phyloP scores from a whole-genome alignment of 2,797 vertebrate species.

The Lithobates pipiens region DNA sequence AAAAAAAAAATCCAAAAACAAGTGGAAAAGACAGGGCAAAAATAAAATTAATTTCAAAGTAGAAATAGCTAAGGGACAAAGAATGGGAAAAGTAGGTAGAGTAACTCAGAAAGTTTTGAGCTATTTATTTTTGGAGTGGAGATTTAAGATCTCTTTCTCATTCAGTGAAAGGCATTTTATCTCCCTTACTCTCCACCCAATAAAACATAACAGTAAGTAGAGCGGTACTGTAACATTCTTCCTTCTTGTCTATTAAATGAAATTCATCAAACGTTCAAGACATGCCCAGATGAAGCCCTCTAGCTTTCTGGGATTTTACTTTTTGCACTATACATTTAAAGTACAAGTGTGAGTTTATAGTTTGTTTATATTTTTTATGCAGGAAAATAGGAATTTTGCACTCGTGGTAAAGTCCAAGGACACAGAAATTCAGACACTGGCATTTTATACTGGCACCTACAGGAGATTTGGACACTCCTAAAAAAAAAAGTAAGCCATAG shows the following conservation, averaged over 20 bases:
- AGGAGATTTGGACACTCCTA: no score
- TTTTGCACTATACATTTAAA: slow-evolving; percentile 3
- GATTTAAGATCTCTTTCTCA: slow-evolving; percentile 52
- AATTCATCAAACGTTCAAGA: slow-evolving; percentile 46
- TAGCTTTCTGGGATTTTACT: background rate
- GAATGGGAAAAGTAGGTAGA: slow-evolving; percentile 24
- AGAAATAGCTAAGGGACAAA: slow-evolving; percentile 50
- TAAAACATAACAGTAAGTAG: slow-evolving; percentile 57
- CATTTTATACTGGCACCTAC: background rate
- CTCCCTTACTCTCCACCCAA: slow-evolving; percentile 53
- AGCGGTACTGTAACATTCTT: slow-evolving; percentile 25
- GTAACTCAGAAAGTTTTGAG: slow-evolving; percentile 41
- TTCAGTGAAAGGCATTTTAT: slow-evolving; percentile 57
- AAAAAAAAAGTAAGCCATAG: no score
- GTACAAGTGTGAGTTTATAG: background rate
- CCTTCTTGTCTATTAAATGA: slow-evolving; percentile 42
- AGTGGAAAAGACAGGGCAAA: slow-evolving; percentile 29
- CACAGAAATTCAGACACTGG: background rate
- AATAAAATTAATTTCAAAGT: slow-evolving; percentile 43
- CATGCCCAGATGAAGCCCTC: slow-evolving; percentile 7
- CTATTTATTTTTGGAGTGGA: slow-evolving; percentile 43
- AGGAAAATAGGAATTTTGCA: background rate
- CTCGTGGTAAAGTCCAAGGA: no score
- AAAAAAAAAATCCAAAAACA: slow-evolving; percentile 26
- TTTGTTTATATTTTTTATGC: background rate